phyloP scores from a whole-genome alignment of 2,113 vertebrate species.

The Corapipo altera region DNA sequence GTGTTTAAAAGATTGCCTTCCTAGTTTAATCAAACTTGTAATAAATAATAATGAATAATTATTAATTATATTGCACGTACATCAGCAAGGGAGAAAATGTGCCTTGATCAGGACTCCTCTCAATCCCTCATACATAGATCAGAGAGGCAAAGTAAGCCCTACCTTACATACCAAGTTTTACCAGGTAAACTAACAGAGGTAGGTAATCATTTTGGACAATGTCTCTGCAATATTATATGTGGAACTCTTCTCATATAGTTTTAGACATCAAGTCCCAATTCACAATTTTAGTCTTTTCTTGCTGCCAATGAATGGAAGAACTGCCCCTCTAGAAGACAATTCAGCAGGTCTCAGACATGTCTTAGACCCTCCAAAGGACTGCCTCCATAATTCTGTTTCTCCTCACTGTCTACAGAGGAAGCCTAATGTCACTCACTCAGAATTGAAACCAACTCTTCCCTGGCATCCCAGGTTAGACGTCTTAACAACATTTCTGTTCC shows the following conservation, averaged over 20 bases:
- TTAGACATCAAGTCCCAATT: background rate
- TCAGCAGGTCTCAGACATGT: background rate
- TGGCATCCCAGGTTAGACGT: background rate
- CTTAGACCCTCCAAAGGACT: background rate
- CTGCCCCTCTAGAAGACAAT: background rate
- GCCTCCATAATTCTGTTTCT: background rate
- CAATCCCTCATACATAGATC: background rate
- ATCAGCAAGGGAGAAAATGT: background rate
- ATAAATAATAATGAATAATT: background rate
- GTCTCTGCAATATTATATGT: background rate
- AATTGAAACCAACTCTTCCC: background rate
- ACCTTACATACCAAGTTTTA: background rate
- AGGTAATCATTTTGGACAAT: background rate
- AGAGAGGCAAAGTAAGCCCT: background rate
- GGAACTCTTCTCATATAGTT: background rate
- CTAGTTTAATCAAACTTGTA: background rate
- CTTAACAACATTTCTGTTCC: background rate
- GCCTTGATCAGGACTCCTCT: background rate
- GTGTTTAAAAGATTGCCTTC: background rate
- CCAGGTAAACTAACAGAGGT: background rate
- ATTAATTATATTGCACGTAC: background rate
- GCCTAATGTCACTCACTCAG: background rate
- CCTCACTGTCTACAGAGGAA: background rate
- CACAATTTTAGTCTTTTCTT: background rate
- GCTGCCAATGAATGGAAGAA: background rate